Evolutionary conservation across 2,888 invertebrate species (phyloP).

Genomic region (Drosophila affinis): DNA sequence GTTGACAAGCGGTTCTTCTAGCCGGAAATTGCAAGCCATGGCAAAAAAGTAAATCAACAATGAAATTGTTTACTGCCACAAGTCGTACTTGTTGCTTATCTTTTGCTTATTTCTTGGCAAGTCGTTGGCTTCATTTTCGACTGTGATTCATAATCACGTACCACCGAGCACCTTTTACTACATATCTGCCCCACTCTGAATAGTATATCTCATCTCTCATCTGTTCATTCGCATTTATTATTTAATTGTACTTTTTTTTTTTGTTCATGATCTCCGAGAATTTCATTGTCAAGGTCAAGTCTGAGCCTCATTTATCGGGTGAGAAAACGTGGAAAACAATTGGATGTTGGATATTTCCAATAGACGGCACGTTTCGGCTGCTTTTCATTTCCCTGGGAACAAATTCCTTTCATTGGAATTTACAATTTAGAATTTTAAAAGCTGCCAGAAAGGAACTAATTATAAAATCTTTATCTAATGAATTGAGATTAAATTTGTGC

Average conservation of each 20-base stretch:
- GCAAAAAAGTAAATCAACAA: neutral
- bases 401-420: constrained; percentile 23
- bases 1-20: neutral
- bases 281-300: constrained; percentile 51
- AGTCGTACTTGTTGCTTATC: neutral
- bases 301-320: constrained; percentile 16
- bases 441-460: constrained; percentile 7
- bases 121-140: constrained; percentile 6
- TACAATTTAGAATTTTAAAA: constrained; percentile 29
- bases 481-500: neutral
- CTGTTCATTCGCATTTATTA: neutral
- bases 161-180: constrained; percentile 20
- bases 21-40: neutral
- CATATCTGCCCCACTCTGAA: constrained; percentile 10
- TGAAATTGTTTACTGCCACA: neutral
- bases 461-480: too few species aligned
- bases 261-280: constrained; percentile 42
- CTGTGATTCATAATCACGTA: constrained; percentile 56
- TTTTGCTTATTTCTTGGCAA: neutral
- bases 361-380: constrained; percentile 23
- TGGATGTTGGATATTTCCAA: constrained; percentile 7
- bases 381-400: constrained; percentile 22
- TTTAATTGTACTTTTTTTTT: constrained; percentile 26
- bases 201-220: neutral
- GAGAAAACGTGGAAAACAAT: constrained; percentile 56